These are phyloP conservation scores for Psittacula cyanocephala DNA, from an alignment of 2,113 vertebrate species.

Conservation along the genomic window DNA sequence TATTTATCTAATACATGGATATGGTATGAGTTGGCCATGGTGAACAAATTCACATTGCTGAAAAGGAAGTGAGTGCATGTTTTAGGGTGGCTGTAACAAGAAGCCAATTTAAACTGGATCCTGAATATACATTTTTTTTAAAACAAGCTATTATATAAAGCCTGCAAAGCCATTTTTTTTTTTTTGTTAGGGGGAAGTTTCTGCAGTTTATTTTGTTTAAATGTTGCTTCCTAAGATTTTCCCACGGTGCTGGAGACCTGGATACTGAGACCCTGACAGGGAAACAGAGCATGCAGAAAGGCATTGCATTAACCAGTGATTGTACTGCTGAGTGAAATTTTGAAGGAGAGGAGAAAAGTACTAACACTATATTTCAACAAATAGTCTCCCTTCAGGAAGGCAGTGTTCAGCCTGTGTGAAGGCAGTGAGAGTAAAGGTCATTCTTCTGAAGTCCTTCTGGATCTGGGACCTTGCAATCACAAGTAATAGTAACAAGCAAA, in stretches of 20 bases:
- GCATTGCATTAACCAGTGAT: not conserved
- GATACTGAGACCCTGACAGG: not conserved
- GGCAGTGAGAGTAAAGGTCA: not conserved
- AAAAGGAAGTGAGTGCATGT: not conserved
- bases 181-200: not conserved
- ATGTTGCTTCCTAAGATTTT: not conserved
- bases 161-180: not conserved
- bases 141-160: not conserved
- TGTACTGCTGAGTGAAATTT: not conserved
- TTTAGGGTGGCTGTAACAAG: conserved; percentile 13
- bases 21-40: not conserved
- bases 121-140: not conserved
- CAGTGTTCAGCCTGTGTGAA: not conserved
- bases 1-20: not conserved
- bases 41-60: not conserved
- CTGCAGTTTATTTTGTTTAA: conserved; percentile 1
- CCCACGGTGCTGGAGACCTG: fast-evolving
- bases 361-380: not conserved
- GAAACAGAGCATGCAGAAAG: not conserved
- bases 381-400: not conserved
- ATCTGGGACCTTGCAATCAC: not conserved
- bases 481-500: not conserved
- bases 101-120: not conserved
- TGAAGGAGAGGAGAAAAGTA: not conserved
- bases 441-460: not conserved